phyloP scores from a whole-genome alignment of 2,797 vertebrate genomes.

The Galago senegalensis region DNA sequence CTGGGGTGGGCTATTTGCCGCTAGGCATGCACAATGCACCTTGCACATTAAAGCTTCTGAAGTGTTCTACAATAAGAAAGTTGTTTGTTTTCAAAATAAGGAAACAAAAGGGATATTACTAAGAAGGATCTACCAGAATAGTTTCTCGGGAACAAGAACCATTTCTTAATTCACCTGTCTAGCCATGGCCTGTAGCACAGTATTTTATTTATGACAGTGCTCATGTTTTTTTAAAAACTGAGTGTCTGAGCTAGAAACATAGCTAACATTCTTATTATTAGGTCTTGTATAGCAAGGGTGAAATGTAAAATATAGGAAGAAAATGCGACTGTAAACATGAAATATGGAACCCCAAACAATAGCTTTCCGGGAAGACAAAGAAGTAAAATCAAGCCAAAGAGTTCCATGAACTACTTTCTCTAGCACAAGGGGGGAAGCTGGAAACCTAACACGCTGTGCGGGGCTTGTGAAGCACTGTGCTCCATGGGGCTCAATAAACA shows the following conservation, averaged over 20 bases:
- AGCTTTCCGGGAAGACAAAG: background rate
- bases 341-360: background rate
- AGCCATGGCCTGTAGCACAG: background rate
- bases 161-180: constrained; percentile 35
- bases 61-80: background rate
- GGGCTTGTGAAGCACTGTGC: background rate
- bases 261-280: background rate
- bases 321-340: background rate
- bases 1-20: background rate
- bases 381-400: background rate
- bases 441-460: background rate
- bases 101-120: constrained; percentile 19
- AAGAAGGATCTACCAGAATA: background rate
- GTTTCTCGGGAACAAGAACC: background rate
- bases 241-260: background rate
- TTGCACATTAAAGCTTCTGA: background rate
- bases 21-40: background rate
- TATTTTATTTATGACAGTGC: background rate
- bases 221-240: background rate
- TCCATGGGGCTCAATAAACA: constrained; percentile 43
- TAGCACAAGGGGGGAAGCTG: background rate
- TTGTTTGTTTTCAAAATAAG: background rate
- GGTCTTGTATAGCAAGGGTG: background rate
- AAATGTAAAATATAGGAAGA: constrained; percentile 26
- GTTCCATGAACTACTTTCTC: background rate